These are phyloP conservation scores for Achatina immaculata DNA, from an alignment of 1,140 invertebrate genomes.

Conservation along the genomic window DNA sequence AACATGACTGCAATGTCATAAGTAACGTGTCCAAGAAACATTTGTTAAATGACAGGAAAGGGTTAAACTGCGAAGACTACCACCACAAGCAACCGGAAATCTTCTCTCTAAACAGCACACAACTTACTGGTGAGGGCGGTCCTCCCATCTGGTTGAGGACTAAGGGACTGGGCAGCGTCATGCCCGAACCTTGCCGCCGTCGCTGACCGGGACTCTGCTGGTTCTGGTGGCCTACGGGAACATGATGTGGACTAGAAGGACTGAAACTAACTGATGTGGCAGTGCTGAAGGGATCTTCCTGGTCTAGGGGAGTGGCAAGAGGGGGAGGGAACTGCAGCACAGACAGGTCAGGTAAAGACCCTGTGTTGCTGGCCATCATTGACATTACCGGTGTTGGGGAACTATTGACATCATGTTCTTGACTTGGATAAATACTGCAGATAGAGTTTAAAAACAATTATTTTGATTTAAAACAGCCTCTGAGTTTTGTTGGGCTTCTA, in stretches of 20 bases:
- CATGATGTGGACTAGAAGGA: slow-evolving; percentile 43
- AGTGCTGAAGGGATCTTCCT: slow-evolving; percentile 78
- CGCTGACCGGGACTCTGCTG: slow-evolving; percentile 53
- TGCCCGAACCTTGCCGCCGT: slow-evolving; percentile 49
- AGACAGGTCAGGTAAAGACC: slow-evolving; percentile 92
- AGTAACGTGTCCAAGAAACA: too few species aligned
- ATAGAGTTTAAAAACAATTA: too few species aligned
- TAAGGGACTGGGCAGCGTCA: slow-evolving; percentile 55
- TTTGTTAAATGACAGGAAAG: too few species aligned
- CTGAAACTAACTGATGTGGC: slow-evolving; percentile 73
- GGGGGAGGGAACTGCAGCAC: slow-evolving; percentile 89
- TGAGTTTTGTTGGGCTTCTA: too few species aligned
- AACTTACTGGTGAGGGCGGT: slow-evolving; percentile 22
- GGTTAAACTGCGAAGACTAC: too few species aligned
- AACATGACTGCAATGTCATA: too few species aligned
- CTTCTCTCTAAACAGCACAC: too few species aligned
- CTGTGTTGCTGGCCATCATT: slow-evolving; percentile 79
- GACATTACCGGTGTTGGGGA: slow-evolving; percentile 77
- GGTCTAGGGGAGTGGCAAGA: slow-evolving; percentile 79
- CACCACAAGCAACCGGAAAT: too few species aligned
- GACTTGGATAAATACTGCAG: slow-evolving; percentile 81
- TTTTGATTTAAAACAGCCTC: too few species aligned
- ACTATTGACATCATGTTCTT: slow-evolving; percentile 77
- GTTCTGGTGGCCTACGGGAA: slow-evolving; percentile 38
- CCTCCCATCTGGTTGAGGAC: slow-evolving; percentile 48